These are phyloP conservation scores for Dysmachus trigonus DNA, from an alignment of 2,888 invertebrate species.

Conservation along the genomic window DNA sequence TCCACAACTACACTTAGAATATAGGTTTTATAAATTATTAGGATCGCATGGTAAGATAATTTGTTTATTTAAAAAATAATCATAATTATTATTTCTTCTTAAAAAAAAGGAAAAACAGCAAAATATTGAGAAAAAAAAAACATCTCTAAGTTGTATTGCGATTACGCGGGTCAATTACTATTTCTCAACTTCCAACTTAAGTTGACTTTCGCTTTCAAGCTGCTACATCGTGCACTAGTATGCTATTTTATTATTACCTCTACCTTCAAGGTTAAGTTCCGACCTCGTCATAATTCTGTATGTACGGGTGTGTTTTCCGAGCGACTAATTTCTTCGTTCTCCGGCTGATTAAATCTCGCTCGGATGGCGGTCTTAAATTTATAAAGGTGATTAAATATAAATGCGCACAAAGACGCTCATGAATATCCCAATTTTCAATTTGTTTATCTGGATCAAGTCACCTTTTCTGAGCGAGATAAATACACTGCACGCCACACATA, in stretches of 20 bases:
- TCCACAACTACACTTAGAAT: constrained; percentile 99
- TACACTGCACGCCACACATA: neutral
- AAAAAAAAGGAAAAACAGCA: neutral
- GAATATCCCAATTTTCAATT: neutral
- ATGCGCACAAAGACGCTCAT: neutral
- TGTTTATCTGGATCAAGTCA: neutral
- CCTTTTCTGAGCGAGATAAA: neutral
- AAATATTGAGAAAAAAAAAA: neutral
- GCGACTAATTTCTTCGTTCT: neutral
- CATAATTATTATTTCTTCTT: neutral
- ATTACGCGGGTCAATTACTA: neutral
- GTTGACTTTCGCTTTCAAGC: neutral
- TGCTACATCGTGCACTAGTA: neutral
- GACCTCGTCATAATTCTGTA: neutral
- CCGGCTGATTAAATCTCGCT: neutral
- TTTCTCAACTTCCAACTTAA: neutral
- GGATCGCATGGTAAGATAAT: constrained; percentile 89
- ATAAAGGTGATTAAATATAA: neutral
- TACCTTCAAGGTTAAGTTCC: neutral
- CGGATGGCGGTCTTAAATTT: neutral
- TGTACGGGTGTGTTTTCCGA: neutral
- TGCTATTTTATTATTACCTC: neutral
- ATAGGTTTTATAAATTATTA: constrained; percentile 99
- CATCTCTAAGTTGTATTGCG: neutral
- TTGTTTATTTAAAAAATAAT: constrained; percentile 46